phyloP scores from a whole-genome alignment of 2,113 vertebrate species.

The Pterocles gutturalis region DNA sequence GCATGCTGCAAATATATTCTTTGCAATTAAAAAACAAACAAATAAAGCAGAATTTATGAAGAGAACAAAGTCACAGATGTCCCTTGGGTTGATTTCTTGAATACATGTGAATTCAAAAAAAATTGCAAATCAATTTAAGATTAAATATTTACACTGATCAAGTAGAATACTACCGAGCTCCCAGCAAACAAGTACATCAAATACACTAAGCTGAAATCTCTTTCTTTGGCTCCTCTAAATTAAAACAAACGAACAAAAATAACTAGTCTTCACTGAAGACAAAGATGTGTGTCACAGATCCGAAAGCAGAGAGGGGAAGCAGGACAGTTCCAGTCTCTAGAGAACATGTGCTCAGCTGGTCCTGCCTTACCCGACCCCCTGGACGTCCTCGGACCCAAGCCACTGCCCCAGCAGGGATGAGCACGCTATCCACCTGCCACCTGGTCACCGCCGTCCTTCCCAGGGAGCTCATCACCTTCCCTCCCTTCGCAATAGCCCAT shows the following conservation, averaged over 20 bases:
- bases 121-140: slow-evolving; percentile 56
- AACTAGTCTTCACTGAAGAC: slow-evolving; percentile 98
- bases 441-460: slow-evolving; percentile 48
- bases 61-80: slow-evolving; percentile 42
- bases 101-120: slow-evolving; percentile 72
- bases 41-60: slow-evolving; percentile 53
- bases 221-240: slow-evolving; percentile 84
- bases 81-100: slow-evolving; percentile 70
- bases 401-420: slow-evolving; percentile 58
- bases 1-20: slow-evolving; percentile 77
- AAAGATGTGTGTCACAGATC: slow-evolving; percentile 63
- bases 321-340: slow-evolving; percentile 52
- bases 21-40: slow-evolving; percentile 63
- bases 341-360: slow-evolving; percentile 68
- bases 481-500: slow-evolving; percentile 76
- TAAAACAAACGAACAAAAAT: slow-evolving; percentile 70
- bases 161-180: slow-evolving; percentile 61
- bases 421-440: slow-evolving; percentile 52
- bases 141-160: slow-evolving; percentile 82
- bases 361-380: slow-evolving; percentile 73
- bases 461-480: slow-evolving; percentile 15
- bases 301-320: slow-evolving; percentile 59
- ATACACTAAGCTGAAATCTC: slow-evolving; percentile 83
- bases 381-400: slow-evolving; percentile 72
- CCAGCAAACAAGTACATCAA: slow-evolving; percentile 83